Percentiles rank a stretch among this genome's conserved stretches.
phyloP scores from a whole-genome alignment of 2,797 vertebrate species.

The Tapera naevia region DNA sequence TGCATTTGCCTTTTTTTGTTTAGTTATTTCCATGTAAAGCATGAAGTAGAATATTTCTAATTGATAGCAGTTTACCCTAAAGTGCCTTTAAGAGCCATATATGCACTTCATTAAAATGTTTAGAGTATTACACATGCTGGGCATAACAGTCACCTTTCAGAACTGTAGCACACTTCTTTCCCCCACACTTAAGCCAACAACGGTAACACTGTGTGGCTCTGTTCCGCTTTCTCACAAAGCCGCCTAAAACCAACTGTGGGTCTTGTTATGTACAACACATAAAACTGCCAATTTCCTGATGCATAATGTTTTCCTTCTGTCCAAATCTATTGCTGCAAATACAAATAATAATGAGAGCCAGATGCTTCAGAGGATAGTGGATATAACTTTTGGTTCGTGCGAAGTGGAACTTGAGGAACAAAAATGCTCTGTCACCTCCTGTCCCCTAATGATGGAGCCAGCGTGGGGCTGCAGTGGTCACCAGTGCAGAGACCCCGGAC shows the following conservation, averaged over 20 bases:
- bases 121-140: neutral
- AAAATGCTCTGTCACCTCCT: neutral
- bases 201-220: neutral
- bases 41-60: neutral
- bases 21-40: neutral
- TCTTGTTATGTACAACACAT: neutral
- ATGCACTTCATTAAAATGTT: neutral
- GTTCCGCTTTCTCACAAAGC: neutral
- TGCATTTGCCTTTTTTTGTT: constrained; percentile 1
- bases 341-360: neutral
- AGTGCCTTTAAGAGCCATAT: neutral
- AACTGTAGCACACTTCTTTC: neutral
- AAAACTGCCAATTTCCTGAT: neutral
- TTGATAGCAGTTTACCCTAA: constrained; percentile 10
- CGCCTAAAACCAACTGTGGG: neutral
- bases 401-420: neutral
- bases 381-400: neutral
- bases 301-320: neutral
- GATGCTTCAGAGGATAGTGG: neutral
- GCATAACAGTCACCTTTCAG: neutral
- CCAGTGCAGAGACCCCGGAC: neutral
- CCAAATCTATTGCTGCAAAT: neutral
- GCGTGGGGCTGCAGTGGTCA: neutral
- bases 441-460: neutral
- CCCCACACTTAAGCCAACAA: neutral